Conservation (phyloP, 2,797 vertebrate species). For the Taeniopygia guttata region DNA sequence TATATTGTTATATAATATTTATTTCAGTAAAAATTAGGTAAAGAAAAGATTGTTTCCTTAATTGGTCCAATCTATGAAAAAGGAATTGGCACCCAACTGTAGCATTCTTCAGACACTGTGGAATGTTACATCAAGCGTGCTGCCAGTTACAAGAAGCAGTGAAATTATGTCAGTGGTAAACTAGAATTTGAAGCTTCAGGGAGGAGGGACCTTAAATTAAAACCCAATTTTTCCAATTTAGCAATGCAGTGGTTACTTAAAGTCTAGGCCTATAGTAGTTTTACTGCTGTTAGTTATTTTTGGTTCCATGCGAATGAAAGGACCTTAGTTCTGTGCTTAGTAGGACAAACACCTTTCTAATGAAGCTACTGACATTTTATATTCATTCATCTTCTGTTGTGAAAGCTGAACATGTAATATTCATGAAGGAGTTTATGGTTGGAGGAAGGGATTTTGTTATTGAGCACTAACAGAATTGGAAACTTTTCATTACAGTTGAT, state of each 20-base stretch:
- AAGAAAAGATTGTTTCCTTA: too few relatives aligned
- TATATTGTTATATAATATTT: too few relatives aligned
- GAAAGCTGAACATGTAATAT: not conserved
- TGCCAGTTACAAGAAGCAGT: not conserved
- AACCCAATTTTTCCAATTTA: not conserved
- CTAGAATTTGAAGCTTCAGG: not conserved
- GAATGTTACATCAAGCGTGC: not conserved
- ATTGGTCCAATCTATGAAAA: not conserved
- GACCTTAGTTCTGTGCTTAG: not conserved
- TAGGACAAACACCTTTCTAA: not conserved
- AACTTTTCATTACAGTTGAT: not conserved
- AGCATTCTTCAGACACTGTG: not conserved
- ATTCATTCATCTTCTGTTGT: not conserved
- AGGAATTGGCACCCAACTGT: not conserved
- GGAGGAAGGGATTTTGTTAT: not conserved
- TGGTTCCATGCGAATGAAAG: not conserved
- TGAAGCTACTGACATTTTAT: not conserved
- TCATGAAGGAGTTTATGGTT: not conserved
- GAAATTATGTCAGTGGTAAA: not conserved
- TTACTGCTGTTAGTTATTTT: not conserved
- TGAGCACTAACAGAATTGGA: not conserved
- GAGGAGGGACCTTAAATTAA: not conserved
- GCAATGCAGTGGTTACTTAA: not conserved
- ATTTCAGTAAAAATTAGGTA: not conserved
- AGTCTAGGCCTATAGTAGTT: not conserved